Base-by-base conservation (phyloP, 2,797 vertebrate genomes). In the Odontamblyopus rebecca region DNA sequence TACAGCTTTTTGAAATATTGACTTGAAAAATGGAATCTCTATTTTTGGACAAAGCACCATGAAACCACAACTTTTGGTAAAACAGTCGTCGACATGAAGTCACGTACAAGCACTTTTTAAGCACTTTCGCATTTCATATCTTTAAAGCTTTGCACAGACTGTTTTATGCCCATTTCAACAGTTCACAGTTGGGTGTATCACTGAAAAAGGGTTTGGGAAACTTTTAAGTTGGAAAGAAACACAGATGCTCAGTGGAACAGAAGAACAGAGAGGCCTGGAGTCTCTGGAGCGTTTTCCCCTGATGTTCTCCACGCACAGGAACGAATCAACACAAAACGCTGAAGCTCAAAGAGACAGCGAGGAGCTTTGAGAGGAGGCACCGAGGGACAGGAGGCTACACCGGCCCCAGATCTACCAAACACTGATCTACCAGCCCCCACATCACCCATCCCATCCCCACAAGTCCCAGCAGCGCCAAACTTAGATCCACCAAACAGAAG, bases 141-240 rank as follows among this genome's bases (percentile, higher is more conserved):
- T 84, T 85, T 73, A 82, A 84, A 89, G 86, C 77, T 70, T 70
- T 15, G 69, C 71, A 50, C 82, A 85, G 84, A 89, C 86, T 87
- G 77, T 83, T 87, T 83, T 82, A 79, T 79, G 82, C 83, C 91
- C 84, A 84, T 89, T 91, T 85, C 80, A 89, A 92, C 90, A 89
- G 85, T 86, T 92, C 91, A 89, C 90, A 91, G 91, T 88, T 77
- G 87, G 88, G 85, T 91, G 90, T 92, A 91, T 84, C 88, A 88
- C 86, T 87, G 84, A 88, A 90, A 88, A 91, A 80, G 71, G 72
- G 87, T 84, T 84, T 89, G 87, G 84, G 88, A 93, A 93, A 91
- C 84, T 92, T 93, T 93, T 89, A 93, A 93, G 86, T 85, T 85
- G 85, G 89, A 91, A 64, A 88, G 85, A 91, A 93, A 93, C 87